A percentile compares a stretch with the other conserved stretches of the same genome.
Evolutionary conservation across 2,113 vertebrate species (phyloP).

Genomic region (Rhadina sibilatrix): DNA sequence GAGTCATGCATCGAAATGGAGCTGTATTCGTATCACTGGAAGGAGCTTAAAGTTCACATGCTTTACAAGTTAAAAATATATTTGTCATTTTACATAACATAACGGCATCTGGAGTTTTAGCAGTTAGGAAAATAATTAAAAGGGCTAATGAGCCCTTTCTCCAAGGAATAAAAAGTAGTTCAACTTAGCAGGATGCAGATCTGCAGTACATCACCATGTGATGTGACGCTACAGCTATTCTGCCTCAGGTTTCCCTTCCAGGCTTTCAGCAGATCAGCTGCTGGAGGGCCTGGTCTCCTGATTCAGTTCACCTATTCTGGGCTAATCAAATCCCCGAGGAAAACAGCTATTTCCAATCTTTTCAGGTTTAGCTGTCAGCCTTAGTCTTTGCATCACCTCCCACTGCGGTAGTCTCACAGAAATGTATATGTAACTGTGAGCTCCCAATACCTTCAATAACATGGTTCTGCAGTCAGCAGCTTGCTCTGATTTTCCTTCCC

Average conservation of each 20-base stretch:
- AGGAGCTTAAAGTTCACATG: conserved; percentile 33
- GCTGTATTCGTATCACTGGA: neutral
- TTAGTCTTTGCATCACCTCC: neutral
- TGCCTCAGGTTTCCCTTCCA: conserved; percentile 29
- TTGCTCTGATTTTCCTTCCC: neutral
- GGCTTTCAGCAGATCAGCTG: neutral
- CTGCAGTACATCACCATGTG: neutral
- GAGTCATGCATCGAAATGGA: conserved; percentile 8
- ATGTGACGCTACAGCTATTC: neutral
- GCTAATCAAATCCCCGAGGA: neutral
- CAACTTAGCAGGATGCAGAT: neutral
- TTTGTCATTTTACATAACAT: conserved; percentile 49
- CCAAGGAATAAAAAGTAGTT: conserved; percentile 31
- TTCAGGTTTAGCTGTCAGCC: neutral
- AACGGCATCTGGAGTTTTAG: conserved; percentile 26
- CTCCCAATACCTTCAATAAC: neutral
- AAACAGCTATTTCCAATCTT: conserved; percentile 1
- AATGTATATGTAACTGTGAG: neutral
- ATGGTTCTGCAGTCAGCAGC: neutral
- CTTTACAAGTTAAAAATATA: conserved; percentile 55
- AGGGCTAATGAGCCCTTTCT: conserved; percentile 56
- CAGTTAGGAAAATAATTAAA: conserved; percentile 38
- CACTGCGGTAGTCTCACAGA: neutral
- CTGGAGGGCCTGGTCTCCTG: neutral
- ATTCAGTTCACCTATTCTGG: neutral